These are phyloP conservation scores for Morphnarchus princeps DNA, from an alignment of 2,113 vertebrate genomes.

Conservation along the genomic window DNA sequence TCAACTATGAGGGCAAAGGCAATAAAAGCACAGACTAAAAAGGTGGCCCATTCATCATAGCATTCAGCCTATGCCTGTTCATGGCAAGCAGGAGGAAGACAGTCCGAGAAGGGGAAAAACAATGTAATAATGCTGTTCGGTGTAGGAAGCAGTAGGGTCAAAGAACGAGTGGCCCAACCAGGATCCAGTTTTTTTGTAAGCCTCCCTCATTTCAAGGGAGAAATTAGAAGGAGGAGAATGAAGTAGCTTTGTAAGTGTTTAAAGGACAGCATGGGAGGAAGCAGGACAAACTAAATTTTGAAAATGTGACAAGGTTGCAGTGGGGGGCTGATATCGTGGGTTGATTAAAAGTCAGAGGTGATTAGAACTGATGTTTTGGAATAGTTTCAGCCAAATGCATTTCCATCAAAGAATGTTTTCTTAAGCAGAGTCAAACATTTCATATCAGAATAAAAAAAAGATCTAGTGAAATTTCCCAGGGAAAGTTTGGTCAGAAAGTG, in stretches of 20 bases:
- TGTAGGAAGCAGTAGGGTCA: neutral
- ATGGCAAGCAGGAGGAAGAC: neutral
- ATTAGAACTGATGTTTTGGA: neutral
- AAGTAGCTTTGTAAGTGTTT: neutral
- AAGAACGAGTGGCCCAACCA: neutral
- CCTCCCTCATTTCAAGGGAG: neutral
- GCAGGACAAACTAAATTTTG: neutral
- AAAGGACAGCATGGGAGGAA: neutral
- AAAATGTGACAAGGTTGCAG: neutral
- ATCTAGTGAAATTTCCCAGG: neutral
- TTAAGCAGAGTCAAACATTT: conserved; percentile 21
- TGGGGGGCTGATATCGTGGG: neutral
- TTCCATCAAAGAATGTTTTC: conserved; percentile 25
- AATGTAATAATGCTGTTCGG: neutral
- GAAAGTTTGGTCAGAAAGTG: neutral
- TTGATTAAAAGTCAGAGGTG: neutral
- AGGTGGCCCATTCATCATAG: neutral
- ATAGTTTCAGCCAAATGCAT: neutral
- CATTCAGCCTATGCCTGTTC: neutral
- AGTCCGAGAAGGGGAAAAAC: neutral
- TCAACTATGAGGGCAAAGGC: neutral
- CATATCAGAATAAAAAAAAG: neutral
- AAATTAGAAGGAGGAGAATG: neutral
- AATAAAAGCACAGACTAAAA: neutral
- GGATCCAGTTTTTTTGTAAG: neutral